Base-by-base conservation (phyloP, 1,140 invertebrate genomes). In the Macrostomum lignano region DNA sequence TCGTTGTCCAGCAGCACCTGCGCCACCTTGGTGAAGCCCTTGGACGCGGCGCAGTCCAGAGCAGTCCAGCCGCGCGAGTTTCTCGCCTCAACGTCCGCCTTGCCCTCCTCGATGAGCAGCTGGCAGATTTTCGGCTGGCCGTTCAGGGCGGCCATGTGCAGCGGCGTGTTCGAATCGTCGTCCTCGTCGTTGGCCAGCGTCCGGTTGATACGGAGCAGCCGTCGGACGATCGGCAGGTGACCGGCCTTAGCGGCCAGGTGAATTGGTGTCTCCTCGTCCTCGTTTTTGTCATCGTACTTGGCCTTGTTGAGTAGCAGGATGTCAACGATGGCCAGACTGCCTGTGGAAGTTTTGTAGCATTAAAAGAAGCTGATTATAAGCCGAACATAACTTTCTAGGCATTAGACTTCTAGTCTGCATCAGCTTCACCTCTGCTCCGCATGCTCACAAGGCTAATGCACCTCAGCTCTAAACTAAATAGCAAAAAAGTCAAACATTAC, bases 151-250 rank as follows among this genome's bases (percentile, higher is more conserved):
- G 61, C 58, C 17, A 63, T 36, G 38, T 63, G 61, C 1, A 63
- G 44, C 2, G 61, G 46, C 7, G 61, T 62, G 43, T 63, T 59
- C 0, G 73, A 75, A 32, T 63, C 64, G 44, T 70, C 67, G 51
- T 82, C 75, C 44, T 63, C 60, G 38, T 58, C 48, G 41, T 51
- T 56, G 2, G 60, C 46, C 17, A 55, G 42, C 13, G n/a, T n/a
- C n/a, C n/a, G n/a, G n/a, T n/a, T n/a, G n/a, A n/a, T n/a, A n/a
- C n/a, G n/a, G n/a, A n/a, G n/a, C n/a, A n/a, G n/a, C n/a, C n/a
- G n/a, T n/a, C n/a, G n/a, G n/a, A n/a, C n/a, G 43, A 43, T 60
- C 58, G 50, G 52, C 25, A 50, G 52, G 38, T 52, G 47, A 2
- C 61, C 60, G 40, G 45, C 44, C 33, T 52, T 50, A 17, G 58